A percentile compares a stretch with the other conserved stretches of the same genome.
Evolutionary conservation across 2,113 vertebrate species (phyloP).

Genomic region (Vulpes lagopus): DNA sequence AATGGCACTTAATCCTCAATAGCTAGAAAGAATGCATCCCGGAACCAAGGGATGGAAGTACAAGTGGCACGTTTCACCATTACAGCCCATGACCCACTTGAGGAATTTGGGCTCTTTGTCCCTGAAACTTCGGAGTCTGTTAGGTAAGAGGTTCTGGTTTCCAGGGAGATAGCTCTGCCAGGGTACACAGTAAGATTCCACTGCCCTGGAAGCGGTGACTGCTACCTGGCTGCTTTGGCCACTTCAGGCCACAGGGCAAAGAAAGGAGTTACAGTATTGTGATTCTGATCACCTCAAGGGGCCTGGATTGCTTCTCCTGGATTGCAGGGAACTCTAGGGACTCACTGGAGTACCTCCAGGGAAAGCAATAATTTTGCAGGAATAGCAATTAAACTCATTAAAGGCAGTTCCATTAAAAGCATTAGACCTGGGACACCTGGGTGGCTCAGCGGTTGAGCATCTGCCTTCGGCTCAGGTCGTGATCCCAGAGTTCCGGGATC

Average conservation of each 20-base stretch:
- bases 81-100: neutral
- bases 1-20: neutral
- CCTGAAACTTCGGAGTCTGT: neutral
- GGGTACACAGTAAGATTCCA: neutral
- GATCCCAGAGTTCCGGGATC: too few relatives aligned
- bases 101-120: conserved; percentile 13
- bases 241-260: neutral
- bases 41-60: neutral
- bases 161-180: neutral
- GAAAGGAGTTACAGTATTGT: neutral
- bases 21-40: neutral
- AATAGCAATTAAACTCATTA: neutral
- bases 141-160: neutral
- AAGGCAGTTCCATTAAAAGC: neutral
- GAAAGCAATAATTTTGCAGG: neutral
- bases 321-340: neutral
- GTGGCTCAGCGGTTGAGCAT: too few relatives aligned
- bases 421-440: neutral
- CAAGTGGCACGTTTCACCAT: neutral
- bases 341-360: neutral
- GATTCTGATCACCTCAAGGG: neutral
- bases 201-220: neutral
- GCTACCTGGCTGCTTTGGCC: neutral
- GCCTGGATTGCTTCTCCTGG: neutral
- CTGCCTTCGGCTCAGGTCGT: too few relatives aligned